A percentile compares a stretch with the other conserved stretches of the same genome.
Evolutionary conservation across 1,140 invertebrate species (phyloP).

Genomic region (Drosophila truncata): DNA sequence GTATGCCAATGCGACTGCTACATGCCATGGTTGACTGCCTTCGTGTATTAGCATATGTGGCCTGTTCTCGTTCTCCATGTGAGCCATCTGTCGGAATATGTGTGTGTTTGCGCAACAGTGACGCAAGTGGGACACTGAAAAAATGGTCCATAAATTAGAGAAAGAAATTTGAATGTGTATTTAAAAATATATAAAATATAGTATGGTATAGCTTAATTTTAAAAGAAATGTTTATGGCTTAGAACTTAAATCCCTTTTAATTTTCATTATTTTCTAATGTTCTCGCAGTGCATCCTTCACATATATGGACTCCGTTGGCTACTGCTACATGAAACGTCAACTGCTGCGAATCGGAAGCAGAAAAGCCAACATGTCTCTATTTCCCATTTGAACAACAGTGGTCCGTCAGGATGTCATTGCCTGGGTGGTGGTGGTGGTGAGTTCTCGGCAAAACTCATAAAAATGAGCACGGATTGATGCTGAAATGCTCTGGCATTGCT

Average conservation of each 20-base stretch:
- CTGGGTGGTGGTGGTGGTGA: conserved; percentile 33
- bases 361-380: conserved; percentile 83
- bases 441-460: conserved; percentile 76
- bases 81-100: conserved; percentile 18
- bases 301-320: conserved; percentile 7
- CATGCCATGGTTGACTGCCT: conserved; percentile 59
- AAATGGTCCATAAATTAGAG: background rate
- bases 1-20: conserved; percentile 16
- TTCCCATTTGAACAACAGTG: conserved; percentile 67
- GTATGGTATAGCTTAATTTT: background rate
- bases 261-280: background rate
- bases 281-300: conserved; percentile 12
- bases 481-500: conserved; percentile 64
- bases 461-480: conserved; percentile 57
- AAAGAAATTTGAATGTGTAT: background rate
- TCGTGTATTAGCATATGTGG: conserved; percentile 81
- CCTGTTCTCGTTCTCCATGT: conserved; percentile 39
- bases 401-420: conserved; percentile 45
- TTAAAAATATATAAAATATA: background rate
- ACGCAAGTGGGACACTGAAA: conserved; percentile 19
- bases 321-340: conserved; percentile 55
- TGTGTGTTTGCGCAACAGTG: conserved; percentile 53
- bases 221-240: background rate
- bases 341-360: conserved; percentile 76
- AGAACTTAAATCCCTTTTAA: background rate